These are phyloP conservation scores for Cheiracanthium punctorium DNA, from an alignment of 2,888 invertebrate species.

Conservation along the genomic window DNA sequence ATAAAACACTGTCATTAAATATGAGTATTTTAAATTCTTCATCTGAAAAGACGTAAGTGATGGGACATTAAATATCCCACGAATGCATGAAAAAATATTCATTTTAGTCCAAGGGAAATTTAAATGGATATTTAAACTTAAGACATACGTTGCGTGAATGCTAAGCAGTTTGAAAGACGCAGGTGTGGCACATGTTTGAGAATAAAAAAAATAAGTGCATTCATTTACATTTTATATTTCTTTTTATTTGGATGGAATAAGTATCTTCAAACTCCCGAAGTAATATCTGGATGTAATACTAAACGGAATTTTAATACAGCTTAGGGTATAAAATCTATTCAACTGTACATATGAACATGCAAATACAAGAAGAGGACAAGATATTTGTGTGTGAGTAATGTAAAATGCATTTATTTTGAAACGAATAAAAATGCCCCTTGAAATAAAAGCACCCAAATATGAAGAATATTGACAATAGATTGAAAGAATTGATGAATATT, in stretches of 20 bases:
- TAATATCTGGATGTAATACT: not conserved
- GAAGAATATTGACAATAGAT: too few species aligned
- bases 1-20: not conserved
- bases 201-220: not conserved
- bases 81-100: slow-evolving; percentile 1
- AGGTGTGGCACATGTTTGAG: not conserved
- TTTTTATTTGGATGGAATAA: not conserved
- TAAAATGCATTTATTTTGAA: too few species aligned
- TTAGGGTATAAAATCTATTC: not conserved
- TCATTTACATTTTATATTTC: not conserved
- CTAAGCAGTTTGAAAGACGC: not conserved
- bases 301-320: not conserved
- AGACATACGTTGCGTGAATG: not conserved
- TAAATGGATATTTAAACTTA: slow-evolving; percentile 8
- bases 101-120: not conserved
- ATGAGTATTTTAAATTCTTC: not conserved
- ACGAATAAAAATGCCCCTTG: too few species aligned
- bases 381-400: too few species aligned
- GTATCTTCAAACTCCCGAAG: not conserved
- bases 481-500: too few species aligned
- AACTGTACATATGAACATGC: not conserved
- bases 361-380: too few species aligned
- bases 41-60: not conserved
- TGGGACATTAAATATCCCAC: not conserved
- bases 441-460: too few species aligned